Evolutionary conservation across 2,888 invertebrate genomes (phyloP), one percentile per base, ranked within the genome.

Genomic region (Mycogona germanica): DNA sequence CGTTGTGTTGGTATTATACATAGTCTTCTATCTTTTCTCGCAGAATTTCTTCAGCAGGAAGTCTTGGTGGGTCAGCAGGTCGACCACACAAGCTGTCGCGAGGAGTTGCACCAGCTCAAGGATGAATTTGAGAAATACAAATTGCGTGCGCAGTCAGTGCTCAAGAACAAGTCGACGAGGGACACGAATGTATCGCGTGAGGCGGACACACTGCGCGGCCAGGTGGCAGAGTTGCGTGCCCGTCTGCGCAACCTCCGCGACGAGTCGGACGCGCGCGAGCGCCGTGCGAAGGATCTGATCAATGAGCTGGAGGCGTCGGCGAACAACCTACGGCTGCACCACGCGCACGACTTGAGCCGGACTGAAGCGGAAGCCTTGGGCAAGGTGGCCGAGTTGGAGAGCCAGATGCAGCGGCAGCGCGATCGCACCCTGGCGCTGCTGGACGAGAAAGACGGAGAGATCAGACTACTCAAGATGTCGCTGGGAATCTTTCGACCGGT

Each of bases 361-460:
- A 64, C 56, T 7, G 77, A 79, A 59, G 73, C 71, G 37, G 77
- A 77, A 55, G 73, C 70, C 58, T 72, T 75, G 26, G 70, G 70
- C 19, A 76, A 75, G 60, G 65, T 77, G 1, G 71, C 74, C 12
- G 74, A 76, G 38, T 66, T 86, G 51, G 85, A 87, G 64, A 80
- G 82, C 60, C 82, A 86, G 62, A 71, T 71, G 3, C 75, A 78
- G 44, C 81, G 82, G n/a, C 89, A 89, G 65, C 73, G 91, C 1
- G 83, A 84, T 51, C 73, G 89, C 35, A 87, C 87, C 32, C 72
- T 87, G 7, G 77, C 78, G 2, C 69, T 91, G 25, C 69, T 92
- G 32, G 80, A 83, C 17, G 89, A 91, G 63, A 85, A 87, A 28
- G 89, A 91, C 52, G 64, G 65, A 42, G 73, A 75, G 59, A 63